phyloP scores from a whole-genome alignment of 2,888 invertebrate species.

The Melanchra persicariae region DNA sequence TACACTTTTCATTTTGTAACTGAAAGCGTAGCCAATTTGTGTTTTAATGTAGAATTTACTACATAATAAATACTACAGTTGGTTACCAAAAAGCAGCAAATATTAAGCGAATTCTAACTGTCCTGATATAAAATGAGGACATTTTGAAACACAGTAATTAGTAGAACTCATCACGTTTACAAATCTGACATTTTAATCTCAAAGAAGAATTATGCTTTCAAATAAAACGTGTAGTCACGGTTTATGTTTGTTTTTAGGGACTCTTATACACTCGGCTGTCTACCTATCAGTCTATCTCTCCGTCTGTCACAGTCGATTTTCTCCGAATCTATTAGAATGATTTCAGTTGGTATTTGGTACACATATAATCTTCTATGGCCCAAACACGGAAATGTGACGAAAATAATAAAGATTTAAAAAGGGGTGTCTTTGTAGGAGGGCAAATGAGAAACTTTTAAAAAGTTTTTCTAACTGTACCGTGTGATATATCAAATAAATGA shows the following conservation, averaged over 20 bases:
- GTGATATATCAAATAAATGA: no score
- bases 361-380: no score
- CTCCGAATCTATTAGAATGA: no score
- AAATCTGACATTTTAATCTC: slow-evolving; percentile 52
- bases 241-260: background rate
- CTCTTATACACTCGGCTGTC: no score
- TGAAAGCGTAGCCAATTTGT: slow-evolving; percentile 33
- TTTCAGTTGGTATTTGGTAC: no score
- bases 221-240: slow-evolving; percentile 24
- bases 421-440: no score
- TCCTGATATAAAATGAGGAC: slow-evolving; percentile 9
- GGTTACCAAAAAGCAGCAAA: background rate
- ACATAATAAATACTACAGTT: background rate
- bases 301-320: no score
- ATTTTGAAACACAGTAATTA: slow-evolving; percentile 42
- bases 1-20: slow-evolving; percentile 3
- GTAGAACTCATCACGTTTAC: slow-evolving; percentile 40
- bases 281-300: no score
- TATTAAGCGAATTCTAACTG: slow-evolving; percentile 11
- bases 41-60: slow-evolving; percentile 23
- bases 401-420: no score
- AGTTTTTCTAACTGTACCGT: no score
- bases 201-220: slow-evolving; percentile 38
- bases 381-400: no score
- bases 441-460: no score